Evolutionary conservation across 2,113 vertebrate genomes (phyloP).

Genomic region (Eulacestoma nigropectus): DNA sequence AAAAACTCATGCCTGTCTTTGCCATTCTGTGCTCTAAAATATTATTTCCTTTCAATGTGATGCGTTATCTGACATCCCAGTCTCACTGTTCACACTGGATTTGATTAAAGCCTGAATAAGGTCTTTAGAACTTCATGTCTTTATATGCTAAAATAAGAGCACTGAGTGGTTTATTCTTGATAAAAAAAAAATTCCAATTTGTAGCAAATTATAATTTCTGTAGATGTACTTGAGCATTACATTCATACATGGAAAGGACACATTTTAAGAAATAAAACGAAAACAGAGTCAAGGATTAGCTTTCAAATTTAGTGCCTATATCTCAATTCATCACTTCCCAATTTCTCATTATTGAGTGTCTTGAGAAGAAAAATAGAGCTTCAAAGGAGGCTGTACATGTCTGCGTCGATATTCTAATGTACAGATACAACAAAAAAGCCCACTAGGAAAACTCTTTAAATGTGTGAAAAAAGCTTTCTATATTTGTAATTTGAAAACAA

Average conservation of each 20-base stretch:
- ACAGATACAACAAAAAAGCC: constrained; percentile 13
- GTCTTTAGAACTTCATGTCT: constrained; percentile 10
- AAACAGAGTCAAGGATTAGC: constrained; percentile 8
- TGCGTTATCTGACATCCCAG: constrained; percentile 13
- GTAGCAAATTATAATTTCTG: constrained; percentile 21
- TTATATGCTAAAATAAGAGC: background rate
- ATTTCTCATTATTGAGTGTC: constrained; percentile 26
- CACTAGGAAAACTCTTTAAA: constrained; percentile 6
- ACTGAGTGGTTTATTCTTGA: background rate
- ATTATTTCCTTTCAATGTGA: background rate
- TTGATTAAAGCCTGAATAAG: constrained; percentile 41
- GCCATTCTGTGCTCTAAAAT: background rate
- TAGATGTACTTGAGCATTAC: constrained; percentile 3
- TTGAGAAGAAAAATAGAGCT: constrained; percentile 31
- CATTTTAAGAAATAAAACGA: constrained; percentile 18
- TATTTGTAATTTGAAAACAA: constrained; percentile 33
- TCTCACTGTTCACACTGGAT: background rate
- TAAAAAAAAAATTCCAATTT: background rate
- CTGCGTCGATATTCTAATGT: background rate
- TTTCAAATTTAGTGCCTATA: background rate
- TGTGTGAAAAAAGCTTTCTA: background rate
- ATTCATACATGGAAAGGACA: background rate
- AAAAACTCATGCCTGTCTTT: background rate
- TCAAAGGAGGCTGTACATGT: background rate
- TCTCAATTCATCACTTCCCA: constrained; percentile 21